phyloP scores from a whole-genome alignment of 2,888 invertebrate species.

The Atrina japonica region DNA sequence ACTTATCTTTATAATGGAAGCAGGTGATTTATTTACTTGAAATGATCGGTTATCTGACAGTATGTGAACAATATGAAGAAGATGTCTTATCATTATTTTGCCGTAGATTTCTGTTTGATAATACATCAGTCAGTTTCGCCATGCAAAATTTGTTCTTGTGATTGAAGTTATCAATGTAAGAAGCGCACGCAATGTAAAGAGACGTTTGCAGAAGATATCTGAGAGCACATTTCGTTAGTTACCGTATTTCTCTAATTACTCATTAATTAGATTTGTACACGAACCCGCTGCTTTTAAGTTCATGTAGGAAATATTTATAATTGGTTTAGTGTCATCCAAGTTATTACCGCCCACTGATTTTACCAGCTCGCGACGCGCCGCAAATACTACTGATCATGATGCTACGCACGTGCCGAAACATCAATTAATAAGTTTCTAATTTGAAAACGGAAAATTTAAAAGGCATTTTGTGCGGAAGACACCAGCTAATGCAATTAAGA shows the following conservation, averaged over 20 bases:
- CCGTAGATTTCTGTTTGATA: no score
- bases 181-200: neutral
- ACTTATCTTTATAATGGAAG: no score
- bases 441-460: constrained; percentile 39
- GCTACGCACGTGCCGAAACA: constrained; percentile 31
- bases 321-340: constrained; percentile 24
- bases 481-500: constrained; percentile 34
- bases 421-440: constrained; percentile 41
- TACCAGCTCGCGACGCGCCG: constrained; percentile 10
- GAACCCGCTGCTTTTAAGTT: constrained; percentile 12
- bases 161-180: no score
- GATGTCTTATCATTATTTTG: no score
- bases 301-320: constrained; percentile 35
- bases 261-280: constrained; percentile 31
- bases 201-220: neutral
- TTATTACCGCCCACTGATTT: constrained; percentile 13
- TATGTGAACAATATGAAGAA: no score
- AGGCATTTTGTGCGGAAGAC: constrained; percentile 32
- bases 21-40: no score
- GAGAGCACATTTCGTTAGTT: constrained; percentile 4
- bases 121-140: no score
- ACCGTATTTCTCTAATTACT: constrained; percentile 34
- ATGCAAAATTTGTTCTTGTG: no score
- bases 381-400: constrained; percentile 14
- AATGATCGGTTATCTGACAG: no score